Percentiles rank a stretch among this genome's conserved stretches.
Evolutionary conservation across 2,797 vertebrate species (phyloP).

Genomic region (Poecile montanus): DNA sequence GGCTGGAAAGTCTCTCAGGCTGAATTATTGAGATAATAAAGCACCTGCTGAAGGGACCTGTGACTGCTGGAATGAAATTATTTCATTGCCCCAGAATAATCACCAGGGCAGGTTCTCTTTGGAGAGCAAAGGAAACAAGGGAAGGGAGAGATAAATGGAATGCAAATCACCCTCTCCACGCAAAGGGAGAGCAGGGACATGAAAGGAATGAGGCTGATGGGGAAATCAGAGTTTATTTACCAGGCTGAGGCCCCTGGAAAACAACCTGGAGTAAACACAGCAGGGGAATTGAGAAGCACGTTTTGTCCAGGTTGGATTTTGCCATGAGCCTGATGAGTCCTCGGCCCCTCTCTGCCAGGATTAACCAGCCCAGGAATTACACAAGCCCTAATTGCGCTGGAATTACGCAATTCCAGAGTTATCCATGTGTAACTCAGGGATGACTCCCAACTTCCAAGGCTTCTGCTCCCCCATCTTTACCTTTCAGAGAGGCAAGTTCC

Average conservation of each 20-base stretch:
- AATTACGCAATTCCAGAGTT: accelerated
- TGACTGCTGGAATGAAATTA: constrained; percentile 55
- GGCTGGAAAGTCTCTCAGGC: constrained; percentile 47
- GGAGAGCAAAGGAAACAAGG: constrained; percentile 27
- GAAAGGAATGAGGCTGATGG: neutral
- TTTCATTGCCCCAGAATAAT: constrained; percentile 60
- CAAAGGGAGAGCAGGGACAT: neutral
- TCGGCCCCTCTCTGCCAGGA: neutral
- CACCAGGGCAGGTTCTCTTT: constrained; percentile 44
- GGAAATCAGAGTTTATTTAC: neutral
- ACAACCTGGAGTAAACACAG: neutral
- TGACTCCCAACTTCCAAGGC: neutral
- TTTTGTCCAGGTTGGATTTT: neutral
- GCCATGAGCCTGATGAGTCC: neutral
- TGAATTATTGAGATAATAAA: constrained; percentile 71
- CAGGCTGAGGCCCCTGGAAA: neutral
- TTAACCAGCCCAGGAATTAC: neutral
- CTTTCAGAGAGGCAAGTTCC: neutral
- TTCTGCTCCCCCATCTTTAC: neutral
- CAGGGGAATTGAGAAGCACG: accelerated
- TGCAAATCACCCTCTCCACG: constrained; percentile 24
- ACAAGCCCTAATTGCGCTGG: accelerated
- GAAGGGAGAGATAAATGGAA: constrained; percentile 21
- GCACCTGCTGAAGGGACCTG: constrained; percentile 61
- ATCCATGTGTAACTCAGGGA: accelerated